A percentile compares a stretch with the other conserved stretches of the same genome.
phyloP scores from a whole-genome alignment of 2,113 vertebrate species.

The Larimichthys polyactis region DNA sequence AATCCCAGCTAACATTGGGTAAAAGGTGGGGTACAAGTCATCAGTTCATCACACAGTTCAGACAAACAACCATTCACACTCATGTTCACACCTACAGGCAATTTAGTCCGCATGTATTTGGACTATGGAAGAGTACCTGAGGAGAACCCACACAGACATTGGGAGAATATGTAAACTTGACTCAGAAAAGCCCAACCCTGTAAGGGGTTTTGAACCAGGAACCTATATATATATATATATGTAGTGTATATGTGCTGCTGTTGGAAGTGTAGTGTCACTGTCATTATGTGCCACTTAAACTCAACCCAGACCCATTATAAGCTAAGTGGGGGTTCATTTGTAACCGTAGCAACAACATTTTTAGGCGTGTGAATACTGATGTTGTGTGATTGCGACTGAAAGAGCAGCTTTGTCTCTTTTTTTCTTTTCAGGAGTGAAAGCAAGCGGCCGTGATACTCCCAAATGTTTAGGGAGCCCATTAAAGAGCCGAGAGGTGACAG shows the following conservation, averaged over 20 bases:
- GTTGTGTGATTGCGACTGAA: constrained; percentile 56
- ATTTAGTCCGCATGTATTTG: too few species aligned
- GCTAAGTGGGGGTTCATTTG: constrained; percentile 31
- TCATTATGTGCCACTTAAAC: constrained; percentile 27
- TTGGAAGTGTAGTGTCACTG: neutral
- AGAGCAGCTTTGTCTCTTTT: constrained; percentile 63
- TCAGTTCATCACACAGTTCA: too few species aligned
- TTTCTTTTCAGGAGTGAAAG: constrained; percentile 33
- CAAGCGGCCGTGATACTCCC: neutral
- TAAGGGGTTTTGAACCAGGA: too few species aligned
- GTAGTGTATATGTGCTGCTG: neutral
- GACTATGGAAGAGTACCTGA: too few species aligned
- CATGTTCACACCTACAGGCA: too few species aligned
- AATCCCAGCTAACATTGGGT: too few species aligned
- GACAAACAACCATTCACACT: too few species aligned
- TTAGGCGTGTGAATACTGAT: constrained; percentile 24
- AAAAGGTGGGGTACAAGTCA: too few species aligned
- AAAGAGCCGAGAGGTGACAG: constrained; percentile 5
- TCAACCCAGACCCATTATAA: neutral
- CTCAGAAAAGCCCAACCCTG: too few species aligned
- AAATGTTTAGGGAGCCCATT: neutral
- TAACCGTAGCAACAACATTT: constrained; percentile 13
- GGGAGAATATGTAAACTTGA: too few species aligned
- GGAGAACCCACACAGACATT: too few species aligned
- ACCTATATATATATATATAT: too few species aligned